Conservation (phyloP, 2,888 invertebrate genomes). For the Nezara viridula region DNA sequence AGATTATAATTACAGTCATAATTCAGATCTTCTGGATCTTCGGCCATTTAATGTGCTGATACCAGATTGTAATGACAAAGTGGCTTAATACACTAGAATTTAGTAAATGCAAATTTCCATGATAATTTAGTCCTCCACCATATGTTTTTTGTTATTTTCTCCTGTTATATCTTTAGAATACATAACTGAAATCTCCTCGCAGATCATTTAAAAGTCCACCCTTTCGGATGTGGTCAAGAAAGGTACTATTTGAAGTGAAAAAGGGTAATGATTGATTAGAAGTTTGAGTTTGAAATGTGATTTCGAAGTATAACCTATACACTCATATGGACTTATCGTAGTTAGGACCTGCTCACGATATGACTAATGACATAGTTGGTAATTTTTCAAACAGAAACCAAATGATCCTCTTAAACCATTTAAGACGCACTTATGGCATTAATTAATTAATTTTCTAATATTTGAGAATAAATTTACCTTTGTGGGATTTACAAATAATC, state of each 20-base stretch:
- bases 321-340: background rate
- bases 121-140: constrained; percentile 9
- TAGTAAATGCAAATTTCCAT: constrained; percentile 5
- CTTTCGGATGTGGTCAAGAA: background rate
- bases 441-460: background rate
- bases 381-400: background rate
- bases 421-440: background rate
- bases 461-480: constrained; percentile 9
- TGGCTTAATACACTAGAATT: constrained; percentile 23
- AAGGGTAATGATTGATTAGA: background rate
- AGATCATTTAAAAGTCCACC: background rate
- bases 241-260: background rate
- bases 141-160: background rate
- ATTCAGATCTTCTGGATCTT: constrained; percentile 70
- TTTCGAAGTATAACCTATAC: background rate
- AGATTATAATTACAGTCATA: constrained; percentile 73
- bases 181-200: background rate
- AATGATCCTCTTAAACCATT: background rate
- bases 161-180: background rate
- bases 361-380: background rate
- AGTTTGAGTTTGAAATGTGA: background rate
- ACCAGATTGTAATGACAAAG: constrained; percentile 35
- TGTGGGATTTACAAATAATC: background rate
- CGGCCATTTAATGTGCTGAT: constrained; percentile 68
- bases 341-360: background rate